Percentiles rank a stretch among this genome's conserved stretches.
phyloP scores from a whole-genome alignment of 2,797 vertebrate species.

The Syncerus caffer region DNA sequence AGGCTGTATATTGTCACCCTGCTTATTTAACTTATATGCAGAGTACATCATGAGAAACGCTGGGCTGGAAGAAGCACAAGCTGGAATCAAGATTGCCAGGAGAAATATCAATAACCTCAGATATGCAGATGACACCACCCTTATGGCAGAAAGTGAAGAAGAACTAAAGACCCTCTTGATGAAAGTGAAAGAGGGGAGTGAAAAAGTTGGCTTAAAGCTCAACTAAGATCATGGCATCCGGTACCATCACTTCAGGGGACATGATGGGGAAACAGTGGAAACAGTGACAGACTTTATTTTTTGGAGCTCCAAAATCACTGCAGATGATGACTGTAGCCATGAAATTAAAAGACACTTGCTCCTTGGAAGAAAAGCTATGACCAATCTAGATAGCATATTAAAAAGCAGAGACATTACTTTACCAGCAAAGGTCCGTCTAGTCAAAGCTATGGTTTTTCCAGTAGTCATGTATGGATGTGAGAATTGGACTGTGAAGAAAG shows the following conservation, averaged over 20 bases:
- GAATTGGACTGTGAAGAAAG: not conserved
- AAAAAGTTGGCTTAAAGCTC: not conserved
- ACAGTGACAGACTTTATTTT: not conserved
- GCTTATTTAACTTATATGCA: not conserved
- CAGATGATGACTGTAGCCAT: not conserved
- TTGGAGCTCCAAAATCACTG: not conserved
- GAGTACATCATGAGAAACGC: not conserved
- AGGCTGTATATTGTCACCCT: not conserved
- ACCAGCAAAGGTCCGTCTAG: not conserved
- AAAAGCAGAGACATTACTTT: not conserved
- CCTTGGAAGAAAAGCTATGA: not conserved
- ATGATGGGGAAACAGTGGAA: not conserved
- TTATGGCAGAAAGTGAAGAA: not conserved
- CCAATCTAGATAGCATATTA: not conserved
- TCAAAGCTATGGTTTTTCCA: not conserved
- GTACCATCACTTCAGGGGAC: not conserved
- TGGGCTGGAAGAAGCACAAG: not conserved
- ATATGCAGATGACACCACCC: not conserved
- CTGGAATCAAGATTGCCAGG: fast-evolving
- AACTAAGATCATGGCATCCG: not conserved
- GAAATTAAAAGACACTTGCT: not conserved
- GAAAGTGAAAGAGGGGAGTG: not conserved
- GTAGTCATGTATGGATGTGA: not conserved
- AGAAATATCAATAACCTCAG: not conserved
- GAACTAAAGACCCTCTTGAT: not conserved